phyloP scores from a whole-genome alignment of 2,797 vertebrate species.

The Falco concolor region DNA sequence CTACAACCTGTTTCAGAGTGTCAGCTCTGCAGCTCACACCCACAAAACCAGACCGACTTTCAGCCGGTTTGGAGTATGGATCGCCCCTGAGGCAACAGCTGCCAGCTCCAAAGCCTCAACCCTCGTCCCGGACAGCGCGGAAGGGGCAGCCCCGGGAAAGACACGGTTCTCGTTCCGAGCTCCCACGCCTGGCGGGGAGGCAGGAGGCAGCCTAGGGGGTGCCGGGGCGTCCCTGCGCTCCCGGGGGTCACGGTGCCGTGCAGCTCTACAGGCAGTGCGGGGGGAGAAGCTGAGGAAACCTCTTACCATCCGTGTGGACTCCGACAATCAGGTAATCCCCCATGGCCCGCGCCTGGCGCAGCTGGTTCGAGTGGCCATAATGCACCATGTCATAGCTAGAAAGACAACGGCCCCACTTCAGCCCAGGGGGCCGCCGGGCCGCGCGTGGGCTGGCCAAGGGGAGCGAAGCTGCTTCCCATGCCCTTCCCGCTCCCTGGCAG shows the following conservation, averaged over 20 bases:
- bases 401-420: background rate
- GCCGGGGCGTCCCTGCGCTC: background rate
- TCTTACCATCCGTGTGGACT: slow-evolving; percentile 91
- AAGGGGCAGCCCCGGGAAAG: no score
- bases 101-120: background rate
- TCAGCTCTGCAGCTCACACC: background rate
- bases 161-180: no score
- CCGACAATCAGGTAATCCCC: slow-evolving; percentile 95
- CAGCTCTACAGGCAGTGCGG: background rate
- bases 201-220: background rate
- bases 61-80: background rate
- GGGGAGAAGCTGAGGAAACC: background rate
- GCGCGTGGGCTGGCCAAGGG: no score
- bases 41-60: background rate
- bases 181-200: no score
- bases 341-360: slow-evolving; percentile 92
- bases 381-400: slow-evolving; percentile 97
- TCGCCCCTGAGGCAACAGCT: background rate
- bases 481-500: no score
- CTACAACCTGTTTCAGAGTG: fast-evolving
- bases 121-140: background rate
- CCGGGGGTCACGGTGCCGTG: background rate
- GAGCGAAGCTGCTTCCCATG: no score
- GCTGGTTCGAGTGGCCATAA: slow-evolving; percentile 94
- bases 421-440: background rate